Conservation (phyloP, 2,797 vertebrate species). For the Leucoraja ocellata region DNA sequence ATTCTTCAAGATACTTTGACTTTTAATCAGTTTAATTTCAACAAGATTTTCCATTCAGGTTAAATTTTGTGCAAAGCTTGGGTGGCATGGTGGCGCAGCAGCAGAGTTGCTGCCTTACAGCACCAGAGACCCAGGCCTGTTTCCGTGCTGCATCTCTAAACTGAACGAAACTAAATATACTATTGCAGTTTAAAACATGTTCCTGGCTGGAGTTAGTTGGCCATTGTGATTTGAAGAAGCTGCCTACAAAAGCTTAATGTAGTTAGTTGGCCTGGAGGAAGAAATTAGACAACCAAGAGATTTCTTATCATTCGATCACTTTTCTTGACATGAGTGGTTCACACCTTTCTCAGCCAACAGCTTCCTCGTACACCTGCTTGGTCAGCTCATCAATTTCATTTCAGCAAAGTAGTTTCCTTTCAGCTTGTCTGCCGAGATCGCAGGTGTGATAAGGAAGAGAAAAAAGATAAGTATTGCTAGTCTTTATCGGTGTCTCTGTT, state of each 20-base stretch:
- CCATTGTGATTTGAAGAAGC: not conserved
- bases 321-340: conserved; percentile 60
- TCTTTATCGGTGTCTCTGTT: conserved; percentile 64
- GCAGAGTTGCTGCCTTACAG: too few relatives aligned
- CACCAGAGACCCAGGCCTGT: too few relatives aligned
- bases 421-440: conserved; percentile 52
- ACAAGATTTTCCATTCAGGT: not conserved
- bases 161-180: not conserved
- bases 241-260: conserved; percentile 42
- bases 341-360: conserved; percentile 54
- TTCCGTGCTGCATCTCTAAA: too few relatives aligned
- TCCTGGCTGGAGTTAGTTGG: not conserved
- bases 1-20: not conserved
- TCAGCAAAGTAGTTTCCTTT: conserved; percentile 53
- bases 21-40: not conserved
- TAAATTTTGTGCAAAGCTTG: not conserved
- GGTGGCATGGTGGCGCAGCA: too few relatives aligned
- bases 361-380: conserved; percentile 61
- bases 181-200: not conserved
- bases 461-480: conserved; percentile 49
- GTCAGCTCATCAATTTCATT: conserved; percentile 60
- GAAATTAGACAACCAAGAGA: conserved; percentile 57
- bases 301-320: conserved; percentile 60
- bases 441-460: conserved; percentile 48
- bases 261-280: conserved; percentile 50